These are phyloP conservation scores for Spongia lamella DNA, from an alignment of 37 sponge, comb jelly and placozoan genomes.

Conservation along the genomic window DNA sequence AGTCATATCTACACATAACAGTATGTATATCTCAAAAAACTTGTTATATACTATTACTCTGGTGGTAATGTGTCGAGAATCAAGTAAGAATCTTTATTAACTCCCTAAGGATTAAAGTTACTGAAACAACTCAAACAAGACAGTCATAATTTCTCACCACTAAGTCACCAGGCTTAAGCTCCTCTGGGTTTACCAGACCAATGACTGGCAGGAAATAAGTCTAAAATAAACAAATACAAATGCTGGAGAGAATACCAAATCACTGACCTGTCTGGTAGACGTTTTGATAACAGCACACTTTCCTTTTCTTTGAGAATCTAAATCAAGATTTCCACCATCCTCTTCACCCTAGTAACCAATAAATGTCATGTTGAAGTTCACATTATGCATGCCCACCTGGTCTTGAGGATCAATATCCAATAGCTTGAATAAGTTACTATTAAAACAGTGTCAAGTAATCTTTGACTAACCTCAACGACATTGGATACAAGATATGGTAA, in stretches of 20 bases:
- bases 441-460: background rate
- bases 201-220: conserved; percentile 99
- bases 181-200: conserved; percentile 93
- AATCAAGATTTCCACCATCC: conserved; percentile 97
- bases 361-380: background rate
- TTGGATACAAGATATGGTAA: conserved; percentile 97
- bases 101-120: conserved; percentile 58
- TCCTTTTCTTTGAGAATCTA: conserved; percentile 99
- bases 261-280: conserved; percentile 92
- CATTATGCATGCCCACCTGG: conserved; percentile 12
- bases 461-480: conserved; percentile 83
- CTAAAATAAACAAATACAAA: conserved; percentile 41
- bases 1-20: conserved; percentile 80
- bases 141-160: conserved; percentile 58
- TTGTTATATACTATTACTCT: conserved; percentile 63
- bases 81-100: conserved; percentile 99
- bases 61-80: conserved; percentile 96
- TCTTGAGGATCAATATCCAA: conserved; percentile 93
- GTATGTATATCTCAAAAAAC: too few relatives aligned
- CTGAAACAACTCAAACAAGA: background rate
- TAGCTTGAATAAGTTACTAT: conserved; percentile 43
- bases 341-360: conserved; percentile 54
- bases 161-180: conserved; percentile 93
- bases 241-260: background rate
- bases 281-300: conserved; percentile 99